These are phyloP conservation scores for Noctuana brunneofusca DNA, from an alignment of 2,888 invertebrate species.

Conservation along the genomic window DNA sequence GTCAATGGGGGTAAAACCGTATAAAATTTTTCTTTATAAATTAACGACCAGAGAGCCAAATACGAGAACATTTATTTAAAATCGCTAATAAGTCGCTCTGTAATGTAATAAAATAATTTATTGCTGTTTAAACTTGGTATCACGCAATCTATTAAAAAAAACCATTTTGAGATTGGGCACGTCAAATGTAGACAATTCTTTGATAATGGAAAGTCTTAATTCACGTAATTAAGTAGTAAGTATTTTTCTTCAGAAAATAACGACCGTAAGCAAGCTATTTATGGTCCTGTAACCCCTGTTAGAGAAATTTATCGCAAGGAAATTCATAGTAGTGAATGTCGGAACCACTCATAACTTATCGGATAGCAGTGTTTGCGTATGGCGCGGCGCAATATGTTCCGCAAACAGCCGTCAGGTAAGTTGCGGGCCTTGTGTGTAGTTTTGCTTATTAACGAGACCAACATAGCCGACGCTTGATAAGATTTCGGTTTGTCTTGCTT, in stretches of 20 bases:
- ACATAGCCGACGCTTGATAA: slow-evolving; percentile 78
- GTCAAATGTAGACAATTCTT: too few species aligned
- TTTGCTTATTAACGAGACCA: slow-evolving; percentile 80
- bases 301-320: neutral
- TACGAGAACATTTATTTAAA: too few species aligned
- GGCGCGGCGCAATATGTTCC: slow-evolving; percentile 62
- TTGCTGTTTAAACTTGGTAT: too few species aligned
- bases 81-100: too few species aligned
- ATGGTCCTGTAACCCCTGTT: neutral
- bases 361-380: slow-evolving; percentile 60
- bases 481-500: slow-evolving; percentile 80
- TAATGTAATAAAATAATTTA: too few species aligned
- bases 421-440: slow-evolving; percentile 73
- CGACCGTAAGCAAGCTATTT: neutral
- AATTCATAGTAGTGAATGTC: slow-evolving; percentile 44
- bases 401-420: slow-evolving; percentile 75
- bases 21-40: neutral
- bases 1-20: slow-evolving; percentile 6
- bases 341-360: slow-evolving; percentile 60
- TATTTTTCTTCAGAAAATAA: neutral
- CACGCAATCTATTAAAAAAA: too few species aligned
- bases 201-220: too few species aligned
- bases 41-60: too few species aligned
- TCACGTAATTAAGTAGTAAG: too few species aligned
- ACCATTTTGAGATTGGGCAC: too few species aligned